Conservation (phyloP, 2,888 invertebrate genomes). For the Tenthredo amoena region DNA sequence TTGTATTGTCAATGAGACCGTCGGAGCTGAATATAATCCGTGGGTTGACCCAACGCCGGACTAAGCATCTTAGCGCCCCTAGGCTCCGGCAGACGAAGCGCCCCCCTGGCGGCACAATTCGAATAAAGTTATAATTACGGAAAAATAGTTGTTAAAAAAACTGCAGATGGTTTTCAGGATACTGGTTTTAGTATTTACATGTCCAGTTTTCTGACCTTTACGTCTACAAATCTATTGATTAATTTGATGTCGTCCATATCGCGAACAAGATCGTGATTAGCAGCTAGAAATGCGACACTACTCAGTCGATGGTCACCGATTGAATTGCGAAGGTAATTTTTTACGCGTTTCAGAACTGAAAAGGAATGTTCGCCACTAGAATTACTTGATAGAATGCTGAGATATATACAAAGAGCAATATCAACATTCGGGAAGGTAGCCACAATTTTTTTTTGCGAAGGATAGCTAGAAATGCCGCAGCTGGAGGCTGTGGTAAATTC, state of each 20-base stretch:
- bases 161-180: not conserved
- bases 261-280: slow-evolving; percentile 44
- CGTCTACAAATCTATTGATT: slow-evolving; percentile 44
- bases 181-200: slow-evolving; percentile 4
- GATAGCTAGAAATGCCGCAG: slow-evolving; percentile 34
- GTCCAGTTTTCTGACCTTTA: slow-evolving; percentile 47
- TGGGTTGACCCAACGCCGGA: not conserved
- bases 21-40: no score
- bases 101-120: slow-evolving; percentile 22
- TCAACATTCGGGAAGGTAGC: slow-evolving; percentile 56
- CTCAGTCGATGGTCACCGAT: slow-evolving; percentile 22
- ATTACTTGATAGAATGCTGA: slow-evolving; percentile 43
- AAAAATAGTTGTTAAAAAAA: slow-evolving; percentile 3
- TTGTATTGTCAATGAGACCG: no score
- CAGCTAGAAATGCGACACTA: slow-evolving; percentile 46
- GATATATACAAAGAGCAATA: slow-evolving; percentile 53
- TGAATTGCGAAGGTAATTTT: slow-evolving; percentile 50
- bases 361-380: slow-evolving; percentile 52
- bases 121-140: slow-evolving; percentile 21
- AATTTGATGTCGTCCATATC: slow-evolving; percentile 39
- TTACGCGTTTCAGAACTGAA: slow-evolving; percentile 47
- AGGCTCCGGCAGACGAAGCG: slow-evolving; percentile 4
- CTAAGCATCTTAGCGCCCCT: slow-evolving; percentile 21
- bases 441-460: slow-evolving; percentile 54
- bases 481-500: slow-evolving; percentile 35